These are phyloP conservation scores for Trichosurus vulpecula DNA, from an alignment of 2,797 vertebrate species.

Conservation along the genomic window DNA sequence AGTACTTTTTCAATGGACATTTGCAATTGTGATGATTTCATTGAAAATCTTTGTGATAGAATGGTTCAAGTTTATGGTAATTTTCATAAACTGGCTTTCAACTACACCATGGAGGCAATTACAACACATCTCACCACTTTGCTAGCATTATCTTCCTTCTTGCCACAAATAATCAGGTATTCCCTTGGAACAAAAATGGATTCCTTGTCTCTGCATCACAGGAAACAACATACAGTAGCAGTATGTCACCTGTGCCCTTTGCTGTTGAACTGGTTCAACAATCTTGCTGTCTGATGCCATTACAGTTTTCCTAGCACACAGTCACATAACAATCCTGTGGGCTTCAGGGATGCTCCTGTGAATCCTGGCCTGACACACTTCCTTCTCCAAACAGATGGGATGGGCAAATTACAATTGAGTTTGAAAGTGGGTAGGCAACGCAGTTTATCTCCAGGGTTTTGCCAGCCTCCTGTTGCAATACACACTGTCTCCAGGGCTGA, in stretches of 20 bases:
- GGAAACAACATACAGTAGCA: not conserved
- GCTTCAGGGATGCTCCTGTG: not conserved
- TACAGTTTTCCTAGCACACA: conserved; percentile 18
- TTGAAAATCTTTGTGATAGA: not conserved
- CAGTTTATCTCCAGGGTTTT: not conserved
- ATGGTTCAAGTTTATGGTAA: not conserved
- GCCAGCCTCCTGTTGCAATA: conserved; percentile 14
- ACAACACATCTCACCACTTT: conserved; percentile 19
- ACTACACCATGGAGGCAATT: not conserved
- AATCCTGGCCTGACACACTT: not conserved
- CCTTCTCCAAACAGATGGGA: conserved; percentile 4
- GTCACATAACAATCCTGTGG: not conserved
- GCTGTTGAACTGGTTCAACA: not conserved
- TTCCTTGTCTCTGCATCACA: not conserved
- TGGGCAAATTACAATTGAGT: conserved; percentile 47
- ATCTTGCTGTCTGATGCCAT: not conserved
- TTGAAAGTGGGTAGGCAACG: conserved; percentile 44
- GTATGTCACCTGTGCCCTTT: conserved; percentile 35
- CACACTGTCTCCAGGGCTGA: conserved; percentile 16
- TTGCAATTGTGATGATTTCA: not conserved
- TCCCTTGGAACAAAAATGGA: not conserved
- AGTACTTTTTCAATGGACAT: not conserved
- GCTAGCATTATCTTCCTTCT: not conserved
- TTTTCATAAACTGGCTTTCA: not conserved
- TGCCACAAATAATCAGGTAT: conserved; percentile 34